phyloP scores from a whole-genome alignment of 2,113 vertebrate genomes.

The Sinocyclocheilus grahami region DNA sequence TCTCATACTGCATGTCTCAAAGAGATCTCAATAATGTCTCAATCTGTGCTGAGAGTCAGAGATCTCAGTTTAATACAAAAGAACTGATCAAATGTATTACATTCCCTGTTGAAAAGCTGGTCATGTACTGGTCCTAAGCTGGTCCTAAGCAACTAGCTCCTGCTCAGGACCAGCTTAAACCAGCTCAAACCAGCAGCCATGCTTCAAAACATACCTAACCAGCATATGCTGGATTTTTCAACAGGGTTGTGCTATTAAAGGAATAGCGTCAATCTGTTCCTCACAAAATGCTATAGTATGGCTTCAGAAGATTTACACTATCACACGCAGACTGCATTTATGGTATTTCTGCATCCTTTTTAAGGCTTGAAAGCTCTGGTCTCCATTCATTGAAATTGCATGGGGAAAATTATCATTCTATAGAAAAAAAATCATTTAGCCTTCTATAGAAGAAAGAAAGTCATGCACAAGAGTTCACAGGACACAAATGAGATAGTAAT shows the following conservation, averaged over 20 bases:
- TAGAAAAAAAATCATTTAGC: neutral
- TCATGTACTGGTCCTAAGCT: too few relatives aligned
- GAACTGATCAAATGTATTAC: too few relatives aligned
- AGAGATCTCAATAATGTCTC: neutral
- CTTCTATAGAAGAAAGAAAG: neutral
- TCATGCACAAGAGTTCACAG: neutral
- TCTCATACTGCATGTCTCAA: neutral
- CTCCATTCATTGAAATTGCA: neutral
- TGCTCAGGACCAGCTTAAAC: too few relatives aligned
- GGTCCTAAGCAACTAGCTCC: too few relatives aligned
- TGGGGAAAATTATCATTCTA: neutral
- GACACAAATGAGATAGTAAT: constrained; percentile 3
- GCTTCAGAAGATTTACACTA: neutral
- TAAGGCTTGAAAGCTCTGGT: neutral
- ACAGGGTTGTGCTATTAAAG: neutral
- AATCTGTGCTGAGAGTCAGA: neutral
- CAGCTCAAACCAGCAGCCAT: too few relatives aligned
- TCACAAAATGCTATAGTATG: neutral
- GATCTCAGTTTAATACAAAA: neutral
- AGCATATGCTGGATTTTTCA: too few relatives aligned
- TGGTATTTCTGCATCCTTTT: neutral
- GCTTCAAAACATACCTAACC: too few relatives aligned
- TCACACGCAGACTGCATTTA: neutral
- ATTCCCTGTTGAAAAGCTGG: too few relatives aligned
- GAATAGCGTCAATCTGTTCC: neutral